Evolutionary conservation across 2,888 invertebrate species (phyloP).

Genomic region (Strigamia crassipes): DNA sequence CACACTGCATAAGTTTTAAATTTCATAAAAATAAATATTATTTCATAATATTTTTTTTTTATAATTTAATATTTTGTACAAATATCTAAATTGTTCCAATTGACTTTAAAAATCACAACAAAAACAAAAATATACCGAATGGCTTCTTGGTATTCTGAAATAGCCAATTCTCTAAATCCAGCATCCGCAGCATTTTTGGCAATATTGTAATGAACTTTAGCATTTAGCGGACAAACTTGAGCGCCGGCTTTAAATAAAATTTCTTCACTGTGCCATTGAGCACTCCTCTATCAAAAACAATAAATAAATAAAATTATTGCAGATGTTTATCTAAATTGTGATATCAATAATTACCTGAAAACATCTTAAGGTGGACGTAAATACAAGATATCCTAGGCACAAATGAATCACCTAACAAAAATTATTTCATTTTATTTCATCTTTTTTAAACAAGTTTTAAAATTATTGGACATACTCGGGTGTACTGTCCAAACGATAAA

Average conservation of each 20-base stretch:
- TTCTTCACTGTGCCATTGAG: conserved; percentile 81
- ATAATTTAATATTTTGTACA: no score
- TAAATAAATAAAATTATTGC: neutral
- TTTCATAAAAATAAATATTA: no score
- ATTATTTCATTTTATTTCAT: neutral
- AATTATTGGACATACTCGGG: neutral
- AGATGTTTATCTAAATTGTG: neutral
- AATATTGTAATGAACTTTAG: conserved; percentile 89
- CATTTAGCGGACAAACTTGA: conserved; percentile 89
- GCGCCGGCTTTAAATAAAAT: conserved; percentile 78
- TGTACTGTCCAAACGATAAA: neutral
- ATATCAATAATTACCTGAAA: neutral
- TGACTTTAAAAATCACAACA: no score
- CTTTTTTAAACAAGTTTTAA: neutral
- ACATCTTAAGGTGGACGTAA: conserved; percentile 15
- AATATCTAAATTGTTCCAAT: no score
- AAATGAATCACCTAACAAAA: conserved; percentile 21
- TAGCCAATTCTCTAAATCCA: conserved; percentile 71
- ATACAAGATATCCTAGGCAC: neutral
- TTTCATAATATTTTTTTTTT: no score
- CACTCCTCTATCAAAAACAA: conserved; percentile 66
- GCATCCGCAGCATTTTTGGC: conserved; percentile 83
- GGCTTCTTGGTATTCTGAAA: conserved; percentile 77
- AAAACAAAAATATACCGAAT: conserved; percentile 63
- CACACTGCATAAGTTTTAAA: no score